phyloP scores from a whole-genome alignment of 2,113 vertebrate genomes.

The Callipepla squamata region DNA sequence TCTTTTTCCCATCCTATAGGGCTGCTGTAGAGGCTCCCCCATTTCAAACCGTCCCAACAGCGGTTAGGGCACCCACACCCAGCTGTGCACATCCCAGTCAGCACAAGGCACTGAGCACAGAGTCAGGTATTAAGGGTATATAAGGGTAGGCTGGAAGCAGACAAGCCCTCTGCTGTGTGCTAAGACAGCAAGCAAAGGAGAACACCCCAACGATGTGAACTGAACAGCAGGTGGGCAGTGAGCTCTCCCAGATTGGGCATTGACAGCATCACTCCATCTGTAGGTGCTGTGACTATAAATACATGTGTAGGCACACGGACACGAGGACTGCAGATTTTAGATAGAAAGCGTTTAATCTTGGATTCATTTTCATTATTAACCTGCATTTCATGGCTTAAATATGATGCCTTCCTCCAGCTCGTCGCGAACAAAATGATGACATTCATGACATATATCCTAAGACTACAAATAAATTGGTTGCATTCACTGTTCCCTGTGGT shows the following conservation, averaged over 20 bases:
- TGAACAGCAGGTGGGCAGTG: background rate
- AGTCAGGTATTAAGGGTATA: too few relatives aligned
- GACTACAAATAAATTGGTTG: slow-evolving; percentile 57
- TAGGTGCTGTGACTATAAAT: slow-evolving; percentile 31
- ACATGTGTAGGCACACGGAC: background rate
- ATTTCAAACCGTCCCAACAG: fast-evolving
- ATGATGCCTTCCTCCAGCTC: slow-evolving; percentile 17
- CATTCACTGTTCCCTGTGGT: slow-evolving; percentile 26
- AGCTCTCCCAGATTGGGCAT: background rate
- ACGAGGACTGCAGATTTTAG: background rate
- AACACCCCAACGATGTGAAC: background rate
- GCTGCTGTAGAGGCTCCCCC: background rate
- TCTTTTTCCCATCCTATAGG: background rate
- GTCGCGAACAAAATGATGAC: slow-evolving; percentile 28
- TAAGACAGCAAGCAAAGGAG: background rate
- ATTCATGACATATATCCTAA: slow-evolving; percentile 26
- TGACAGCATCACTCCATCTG: background rate
- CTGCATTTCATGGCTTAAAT: slow-evolving; percentile 46
- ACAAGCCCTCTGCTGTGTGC: background rate
- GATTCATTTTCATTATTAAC: slow-evolving; percentile 52
- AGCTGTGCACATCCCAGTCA: background rate
- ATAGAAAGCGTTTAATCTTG: slow-evolving; percentile 49
- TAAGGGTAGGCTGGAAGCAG: background rate
- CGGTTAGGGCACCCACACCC: background rate
- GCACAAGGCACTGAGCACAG: fast-evolving